Percentiles rank a stretch among this genome's conserved stretches.
Evolutionary conservation across 92 coral and sea anemone species (phyloP).

Genomic region (Zoanthus sociatus): DNA sequence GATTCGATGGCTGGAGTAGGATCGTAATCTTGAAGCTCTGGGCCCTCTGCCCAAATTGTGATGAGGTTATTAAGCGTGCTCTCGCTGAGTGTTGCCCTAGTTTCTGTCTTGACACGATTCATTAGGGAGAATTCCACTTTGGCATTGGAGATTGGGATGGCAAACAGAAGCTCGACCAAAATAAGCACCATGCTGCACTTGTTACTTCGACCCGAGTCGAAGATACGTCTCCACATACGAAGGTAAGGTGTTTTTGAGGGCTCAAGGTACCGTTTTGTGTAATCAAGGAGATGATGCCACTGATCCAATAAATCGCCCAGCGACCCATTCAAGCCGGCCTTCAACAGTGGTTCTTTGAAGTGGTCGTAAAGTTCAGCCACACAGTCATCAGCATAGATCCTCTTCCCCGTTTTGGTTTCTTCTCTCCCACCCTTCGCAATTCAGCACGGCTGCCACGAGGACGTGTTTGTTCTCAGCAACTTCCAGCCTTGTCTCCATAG

Average conservation of each 20-base stretch:
- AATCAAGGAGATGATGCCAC: slow-evolving; percentile 70
- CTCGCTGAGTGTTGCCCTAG: slow-evolving; percentile 14
- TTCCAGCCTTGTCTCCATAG: slow-evolving; percentile 73
- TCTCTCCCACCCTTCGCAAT: slow-evolving; percentile 79
- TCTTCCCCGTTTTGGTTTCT: slow-evolving; percentile 59
- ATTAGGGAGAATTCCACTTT: slow-evolving; percentile 79
- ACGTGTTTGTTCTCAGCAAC: slow-evolving; percentile 63
- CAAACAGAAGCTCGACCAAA: slow-evolving; percentile 73
- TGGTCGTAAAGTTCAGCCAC: slow-evolving; percentile 58
- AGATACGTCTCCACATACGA: slow-evolving; percentile 78
- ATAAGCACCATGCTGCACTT: slow-evolving; percentile 73
- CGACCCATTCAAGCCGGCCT: slow-evolving; percentile 40
- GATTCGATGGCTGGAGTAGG: slow-evolving; percentile 16
- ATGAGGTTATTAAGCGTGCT: slow-evolving; percentile 28
- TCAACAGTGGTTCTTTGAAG: slow-evolving; percentile 70
- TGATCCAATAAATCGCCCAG: slow-evolving; percentile 46
- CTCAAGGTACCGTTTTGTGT: slow-evolving; percentile 70
- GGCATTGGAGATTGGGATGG: slow-evolving; percentile 83
- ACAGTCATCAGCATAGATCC: slow-evolving; percentile 65
- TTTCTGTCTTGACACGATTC: slow-evolving; percentile 75
- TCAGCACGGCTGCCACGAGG: slow-evolving; percentile 51
- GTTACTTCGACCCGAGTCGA: slow-evolving; percentile 57
- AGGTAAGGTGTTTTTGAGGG: slow-evolving; percentile 75
- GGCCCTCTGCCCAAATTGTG: slow-evolving; percentile 30
- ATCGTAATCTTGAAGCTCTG: slow-evolving; percentile 32